A percentile compares a stretch with the other conserved stretches of the same genome.
Conservation (phyloP, 2,888 invertebrate species). For the Morpho helenor region DNA sequence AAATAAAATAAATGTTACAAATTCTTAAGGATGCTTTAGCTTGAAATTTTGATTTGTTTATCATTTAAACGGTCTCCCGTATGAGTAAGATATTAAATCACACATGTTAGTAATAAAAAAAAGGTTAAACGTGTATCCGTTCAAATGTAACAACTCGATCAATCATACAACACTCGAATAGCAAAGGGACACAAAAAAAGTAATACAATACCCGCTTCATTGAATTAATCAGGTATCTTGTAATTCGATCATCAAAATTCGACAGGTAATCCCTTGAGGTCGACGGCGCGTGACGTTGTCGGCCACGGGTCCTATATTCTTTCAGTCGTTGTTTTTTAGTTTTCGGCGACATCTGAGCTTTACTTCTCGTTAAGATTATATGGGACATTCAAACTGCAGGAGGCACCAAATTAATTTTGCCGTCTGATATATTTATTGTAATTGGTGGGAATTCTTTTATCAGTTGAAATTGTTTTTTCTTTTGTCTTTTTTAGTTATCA, state of each 20-base stretch:
- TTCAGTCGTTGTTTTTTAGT: constrained; percentile 35
- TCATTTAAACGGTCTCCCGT: too few relatives aligned
- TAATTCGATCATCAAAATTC: constrained; percentile 55
- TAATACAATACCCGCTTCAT: constrained; percentile 42
- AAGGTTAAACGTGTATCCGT: constrained; percentile 9
- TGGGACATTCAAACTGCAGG: constrained; percentile 41
- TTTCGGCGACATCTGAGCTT: constrained; percentile 43
- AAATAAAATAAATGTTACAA: too few relatives aligned
- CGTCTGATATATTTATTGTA: too few relatives aligned
- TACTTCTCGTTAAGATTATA: constrained; percentile 58
- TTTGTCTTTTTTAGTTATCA: too few relatives aligned
- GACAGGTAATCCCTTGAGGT: constrained; percentile 54
- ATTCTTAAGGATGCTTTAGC: too few relatives aligned
- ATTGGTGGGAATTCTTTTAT: too few relatives aligned
- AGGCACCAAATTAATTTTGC: constrained; percentile 6
- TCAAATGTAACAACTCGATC: constrained; percentile 36
- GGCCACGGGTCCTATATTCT: constrained; percentile 34
- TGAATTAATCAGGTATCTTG: constrained; percentile 47
- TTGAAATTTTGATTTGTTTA: too few relatives aligned
- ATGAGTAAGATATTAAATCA: not conserved
- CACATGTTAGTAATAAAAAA: constrained; percentile 9
- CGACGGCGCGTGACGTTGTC: constrained; percentile 38
- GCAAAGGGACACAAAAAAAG: constrained; percentile 38
- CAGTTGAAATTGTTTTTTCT: too few relatives aligned
- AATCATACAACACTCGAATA: constrained; percentile 39